These are phyloP conservation scores for Drosophila funebris DNA, from an alignment of 1,140 invertebrate genomes.

Conservation along the genomic window DNA sequence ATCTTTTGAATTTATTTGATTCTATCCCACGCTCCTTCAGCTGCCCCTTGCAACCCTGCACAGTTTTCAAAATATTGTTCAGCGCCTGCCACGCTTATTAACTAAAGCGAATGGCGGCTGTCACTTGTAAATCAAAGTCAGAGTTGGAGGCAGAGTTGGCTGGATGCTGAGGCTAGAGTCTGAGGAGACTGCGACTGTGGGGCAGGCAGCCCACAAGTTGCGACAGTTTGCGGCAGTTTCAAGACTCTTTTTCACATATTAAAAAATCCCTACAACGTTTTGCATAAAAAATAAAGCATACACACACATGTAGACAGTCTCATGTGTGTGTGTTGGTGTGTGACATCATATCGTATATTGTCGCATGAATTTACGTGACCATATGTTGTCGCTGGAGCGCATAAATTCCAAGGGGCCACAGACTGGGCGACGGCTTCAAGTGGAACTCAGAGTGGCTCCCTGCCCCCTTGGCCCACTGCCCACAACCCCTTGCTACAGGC, in stretches of 20 bases:
- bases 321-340: conserved; percentile 17
- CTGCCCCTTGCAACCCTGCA: neutral
- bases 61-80: conserved; percentile 30
- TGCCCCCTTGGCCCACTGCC: neutral
- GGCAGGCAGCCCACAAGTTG: conserved; percentile 8
- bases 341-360: conserved; percentile 81
- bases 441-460: conserved; percentile 34
- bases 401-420: conserved; percentile 78
- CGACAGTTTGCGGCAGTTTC: conserved; percentile 41
- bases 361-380: conserved; percentile 82
- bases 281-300: conserved; percentile 80
- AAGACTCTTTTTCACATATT: conserved; percentile 75
- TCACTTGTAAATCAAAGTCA: conserved; percentile 66
- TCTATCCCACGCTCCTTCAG: neutral
- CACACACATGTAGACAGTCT: conserved; percentile 22
- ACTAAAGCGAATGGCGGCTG: conserved; percentile 62
- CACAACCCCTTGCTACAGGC: neutral
- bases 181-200: conserved; percentile 11
- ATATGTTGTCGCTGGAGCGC: conserved; percentile 79
- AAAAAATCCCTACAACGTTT: conserved; percentile 77
- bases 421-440: conserved; percentile 63
- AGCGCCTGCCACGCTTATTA: conserved; percentile 62
- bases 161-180: neutral
- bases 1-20: neutral
- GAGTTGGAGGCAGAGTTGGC: neutral